phyloP scores from a whole-genome alignment of 2,888 invertebrate genomes.

The Oxystoma pomonae region DNA sequence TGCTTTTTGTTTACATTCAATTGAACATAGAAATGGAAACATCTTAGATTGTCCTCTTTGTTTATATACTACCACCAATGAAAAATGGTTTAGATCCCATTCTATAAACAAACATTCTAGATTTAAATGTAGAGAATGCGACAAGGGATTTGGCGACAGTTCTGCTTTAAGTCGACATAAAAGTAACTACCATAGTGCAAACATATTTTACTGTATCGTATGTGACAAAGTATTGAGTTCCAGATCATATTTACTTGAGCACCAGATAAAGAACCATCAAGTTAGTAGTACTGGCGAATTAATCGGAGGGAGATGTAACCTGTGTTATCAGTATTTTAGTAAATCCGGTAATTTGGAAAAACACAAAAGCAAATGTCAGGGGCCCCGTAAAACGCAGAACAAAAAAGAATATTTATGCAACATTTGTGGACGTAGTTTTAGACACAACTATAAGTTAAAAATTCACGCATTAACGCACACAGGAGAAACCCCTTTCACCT shows the following conservation, averaged over 20 bases:
- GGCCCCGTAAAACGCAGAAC: constrained; percentile 18
- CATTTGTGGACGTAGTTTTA: not conserved
- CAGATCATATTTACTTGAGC: constrained; percentile 41
- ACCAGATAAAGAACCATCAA: constrained; percentile 38
- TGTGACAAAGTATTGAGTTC: constrained; percentile 53
- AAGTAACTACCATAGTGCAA: constrained; percentile 20
- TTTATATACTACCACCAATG: not conserved
- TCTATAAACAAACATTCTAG: not conserved
- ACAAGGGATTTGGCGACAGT: not conserved
- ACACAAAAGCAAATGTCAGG: constrained; percentile 44
- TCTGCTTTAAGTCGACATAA: not conserved
- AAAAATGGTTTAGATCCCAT: not conserved
- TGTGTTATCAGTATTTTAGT: constrained; percentile 40
- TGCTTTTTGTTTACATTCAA: not conserved
- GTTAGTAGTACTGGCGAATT: constrained; percentile 46
- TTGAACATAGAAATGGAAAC: not conserved
- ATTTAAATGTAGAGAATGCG: not conserved
- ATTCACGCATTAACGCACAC: constrained; percentile 34
- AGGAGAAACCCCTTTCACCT: constrained; percentile 13
- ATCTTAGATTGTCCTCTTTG: not conserved
- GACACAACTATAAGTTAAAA: constrained; percentile 42
- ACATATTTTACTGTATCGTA: constrained; percentile 51
- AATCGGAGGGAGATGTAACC: constrained; percentile 43
- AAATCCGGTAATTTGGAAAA: constrained; percentile 45
- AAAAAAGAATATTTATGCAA: not conserved